These are phyloP conservation scores for Lepidurus packardi DNA, from an alignment of 1,140 invertebrate species.

Conservation along the genomic window DNA sequence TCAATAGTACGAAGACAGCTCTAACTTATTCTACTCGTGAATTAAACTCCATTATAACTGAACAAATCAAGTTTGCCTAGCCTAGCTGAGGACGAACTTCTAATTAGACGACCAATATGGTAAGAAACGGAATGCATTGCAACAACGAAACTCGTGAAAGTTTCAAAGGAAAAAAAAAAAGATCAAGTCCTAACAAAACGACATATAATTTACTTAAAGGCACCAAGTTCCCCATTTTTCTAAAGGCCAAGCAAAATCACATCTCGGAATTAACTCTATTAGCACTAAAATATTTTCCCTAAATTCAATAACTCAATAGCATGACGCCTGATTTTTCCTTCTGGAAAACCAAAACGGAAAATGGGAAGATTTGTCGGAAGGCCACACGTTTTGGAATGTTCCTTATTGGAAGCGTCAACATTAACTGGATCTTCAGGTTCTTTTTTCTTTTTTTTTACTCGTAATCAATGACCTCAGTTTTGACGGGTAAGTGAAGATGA, in stretches of 20 bases:
- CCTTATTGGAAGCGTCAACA: neutral
- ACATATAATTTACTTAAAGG: conserved; percentile 5
- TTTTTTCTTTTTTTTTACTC: neutral
- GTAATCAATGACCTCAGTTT: neutral
- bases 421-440: neutral
- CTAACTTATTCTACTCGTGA: neutral
- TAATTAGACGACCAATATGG: neutral
- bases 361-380: conserved; percentile 1
- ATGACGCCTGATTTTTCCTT: neutral
- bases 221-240: conserved; percentile 10
- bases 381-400: conserved; percentile 14
- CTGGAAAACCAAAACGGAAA: neutral
- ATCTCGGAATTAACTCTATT: neutral
- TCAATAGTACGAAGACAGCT: no score
- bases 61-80: neutral
- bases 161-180: neutral
- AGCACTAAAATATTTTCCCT: neutral
- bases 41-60: neutral
- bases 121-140: conserved; percentile 13
- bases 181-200: neutral
- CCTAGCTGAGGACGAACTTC: neutral
- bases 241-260: neutral
- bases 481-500: conserved; percentile 14
- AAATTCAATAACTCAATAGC: neutral
- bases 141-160: neutral